phyloP scores from a whole-genome alignment of 1,140 invertebrate genomes.

The Drosophila sp. region DNA sequence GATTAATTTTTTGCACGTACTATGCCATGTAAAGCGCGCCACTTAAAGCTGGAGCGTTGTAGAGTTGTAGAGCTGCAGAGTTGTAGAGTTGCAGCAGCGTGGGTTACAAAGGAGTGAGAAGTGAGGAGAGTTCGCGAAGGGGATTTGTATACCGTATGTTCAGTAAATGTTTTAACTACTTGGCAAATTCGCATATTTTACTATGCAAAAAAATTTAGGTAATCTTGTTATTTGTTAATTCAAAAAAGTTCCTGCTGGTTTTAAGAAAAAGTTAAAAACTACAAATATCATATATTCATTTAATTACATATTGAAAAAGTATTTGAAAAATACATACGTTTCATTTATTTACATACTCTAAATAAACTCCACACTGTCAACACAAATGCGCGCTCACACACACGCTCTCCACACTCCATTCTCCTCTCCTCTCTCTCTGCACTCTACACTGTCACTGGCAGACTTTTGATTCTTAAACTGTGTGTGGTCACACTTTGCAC shows the following conservation, averaged over 20 bases:
- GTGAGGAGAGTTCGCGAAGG: background rate
- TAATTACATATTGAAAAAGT: too few relatives aligned
- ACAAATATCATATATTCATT: too few relatives aligned
- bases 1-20: constrained; percentile 81
- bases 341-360: too few relatives aligned
- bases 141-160: too few relatives aligned
- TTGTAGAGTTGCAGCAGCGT: background rate
- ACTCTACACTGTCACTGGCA: constrained; percentile 22
- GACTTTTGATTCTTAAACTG: background rate
- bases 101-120: too few relatives aligned
- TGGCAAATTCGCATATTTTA: too few relatives aligned
- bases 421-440: constrained; percentile 13
- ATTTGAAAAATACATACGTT: too few relatives aligned
- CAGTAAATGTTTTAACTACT: too few relatives aligned
- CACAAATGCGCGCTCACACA: constrained; percentile 1
- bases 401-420: constrained; percentile 1
- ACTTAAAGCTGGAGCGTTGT: constrained; percentile 30
- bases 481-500: constrained; percentile 59
- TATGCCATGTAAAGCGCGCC: constrained; percentile 51
- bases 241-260: too few relatives aligned
- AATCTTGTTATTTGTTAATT: too few relatives aligned
- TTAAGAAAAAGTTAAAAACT: too few relatives aligned
- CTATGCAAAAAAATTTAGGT: too few relatives aligned
- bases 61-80: background rate
- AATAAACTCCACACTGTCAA: constrained; percentile 1